phyloP scores from a whole-genome alignment of 2,113 vertebrate genomes.

The Symphodus melops region DNA sequence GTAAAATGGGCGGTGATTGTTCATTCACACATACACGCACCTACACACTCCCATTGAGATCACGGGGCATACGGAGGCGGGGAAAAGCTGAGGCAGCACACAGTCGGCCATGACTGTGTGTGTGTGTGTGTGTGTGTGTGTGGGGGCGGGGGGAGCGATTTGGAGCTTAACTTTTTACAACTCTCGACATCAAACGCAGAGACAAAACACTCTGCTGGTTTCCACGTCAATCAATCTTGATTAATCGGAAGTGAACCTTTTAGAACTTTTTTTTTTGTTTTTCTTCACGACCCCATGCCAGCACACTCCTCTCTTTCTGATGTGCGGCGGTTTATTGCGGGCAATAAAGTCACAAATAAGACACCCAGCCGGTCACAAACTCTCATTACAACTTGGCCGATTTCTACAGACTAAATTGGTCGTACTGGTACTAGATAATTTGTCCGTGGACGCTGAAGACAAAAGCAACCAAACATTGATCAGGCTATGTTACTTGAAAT shows the following conservation, averaged over 20 bases:
- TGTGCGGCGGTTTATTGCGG: slow-evolving; percentile 61
- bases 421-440: no score
- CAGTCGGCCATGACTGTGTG: not conserved
- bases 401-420: not conserved
- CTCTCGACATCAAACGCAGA: slow-evolving; percentile 67
- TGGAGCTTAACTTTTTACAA: slow-evolving; percentile 55
- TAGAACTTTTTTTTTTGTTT: slow-evolving; percentile 58
- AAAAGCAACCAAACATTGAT: no score
- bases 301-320: slow-evolving; percentile 55
- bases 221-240: slow-evolving; percentile 63
- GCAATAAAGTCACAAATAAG: slow-evolving; percentile 59
- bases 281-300: slow-evolving; percentile 59
- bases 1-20: slow-evolving; percentile 74
- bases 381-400: slow-evolving; percentile 2
- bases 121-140: no score
- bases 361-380: not conserved
- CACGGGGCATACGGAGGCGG: slow-evolving; percentile 67
- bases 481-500: no score
- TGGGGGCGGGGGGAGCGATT: no score
- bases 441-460: no score
- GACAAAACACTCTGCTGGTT: slow-evolving; percentile 48
- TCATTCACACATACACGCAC: slow-evolving; percentile 61
- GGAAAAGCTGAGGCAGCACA: slow-evolving; percentile 36
- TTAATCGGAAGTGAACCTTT: slow-evolving; percentile 73
- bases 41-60: slow-evolving; percentile 30